Percentiles rank a stretch among this genome's conserved stretches.
Conservation (phyloP, 2,888 invertebrate genomes). For the Aquatica leii region DNA sequence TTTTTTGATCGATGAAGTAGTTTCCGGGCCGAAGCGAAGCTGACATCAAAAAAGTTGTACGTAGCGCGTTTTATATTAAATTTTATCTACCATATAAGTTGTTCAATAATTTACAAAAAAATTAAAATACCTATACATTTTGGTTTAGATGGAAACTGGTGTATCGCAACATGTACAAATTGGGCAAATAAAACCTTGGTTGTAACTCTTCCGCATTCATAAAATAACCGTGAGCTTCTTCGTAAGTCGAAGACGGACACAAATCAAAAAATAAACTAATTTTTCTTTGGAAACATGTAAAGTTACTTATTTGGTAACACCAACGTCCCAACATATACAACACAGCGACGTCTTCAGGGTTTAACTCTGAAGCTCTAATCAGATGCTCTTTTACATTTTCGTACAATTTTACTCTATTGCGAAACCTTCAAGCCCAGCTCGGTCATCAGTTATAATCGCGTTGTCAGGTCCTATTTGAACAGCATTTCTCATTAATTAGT, state of each 20-base stretch:
- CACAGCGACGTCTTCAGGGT: slow-evolving; percentile 84
- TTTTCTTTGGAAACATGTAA: slow-evolving; percentile 82
- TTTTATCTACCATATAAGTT: too few species aligned
- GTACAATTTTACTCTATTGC: slow-evolving; percentile 77
- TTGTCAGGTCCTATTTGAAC: slow-evolving; percentile 59
- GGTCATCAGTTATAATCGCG: slow-evolving; percentile 75
- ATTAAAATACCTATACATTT: too few species aligned
- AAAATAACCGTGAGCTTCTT: slow-evolving; percentile 86
- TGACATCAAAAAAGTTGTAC: too few species aligned
- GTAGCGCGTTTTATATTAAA: too few species aligned
- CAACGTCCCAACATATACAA: slow-evolving; percentile 86
- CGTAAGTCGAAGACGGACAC: slow-evolving; percentile 80
- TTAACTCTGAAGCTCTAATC: slow-evolving; percentile 78
- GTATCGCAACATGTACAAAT: slow-evolving; percentile 81
- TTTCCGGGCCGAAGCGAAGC: too few species aligned
- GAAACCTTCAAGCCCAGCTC: slow-evolving; percentile 76
- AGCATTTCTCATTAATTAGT: slow-evolving; percentile 69
- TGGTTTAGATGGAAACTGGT: slow-evolving; percentile 73
- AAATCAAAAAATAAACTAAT: slow-evolving; percentile 79
- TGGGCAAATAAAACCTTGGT: slow-evolving; percentile 84
- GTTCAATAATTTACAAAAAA: too few species aligned
- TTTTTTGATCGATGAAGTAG: too few species aligned
- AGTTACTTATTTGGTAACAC: slow-evolving; percentile 83
- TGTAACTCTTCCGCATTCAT: slow-evolving; percentile 78
- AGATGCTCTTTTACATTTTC: slow-evolving; percentile 80